Evolutionary conservation across 1,140 invertebrate species (phyloP), one percentile per base, ranked within the genome.

Genomic region (Calycopis cecrops): DNA sequence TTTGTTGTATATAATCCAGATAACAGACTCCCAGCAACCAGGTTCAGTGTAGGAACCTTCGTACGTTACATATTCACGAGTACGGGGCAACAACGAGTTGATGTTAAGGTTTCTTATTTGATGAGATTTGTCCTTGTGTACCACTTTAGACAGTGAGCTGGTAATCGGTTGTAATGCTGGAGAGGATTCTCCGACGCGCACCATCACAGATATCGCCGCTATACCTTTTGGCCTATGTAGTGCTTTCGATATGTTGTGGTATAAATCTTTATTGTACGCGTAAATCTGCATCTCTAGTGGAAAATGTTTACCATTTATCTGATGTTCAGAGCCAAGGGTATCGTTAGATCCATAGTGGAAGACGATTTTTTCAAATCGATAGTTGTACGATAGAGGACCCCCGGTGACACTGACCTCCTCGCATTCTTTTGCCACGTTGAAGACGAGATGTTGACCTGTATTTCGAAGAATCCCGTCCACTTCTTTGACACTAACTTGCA

Each of bases 291-390:
- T 44, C 17, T 44, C 40, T 16, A 12, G 12, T 9, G 40, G 10
- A 16, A 16, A 44, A 16, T 44, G 9, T 16, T 44, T 44, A 16
- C 40, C 40, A 44, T 44, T 44, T 44, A 44, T 44, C 40, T 44
- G 40, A 44, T 44, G 40, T 9, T 44, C 40, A 9, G 40, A 44
- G 1, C 40, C 40, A 6, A 44, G 16, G 40, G 40, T 9, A 44
- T 44, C 40, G 7, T 1, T 16, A 9, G 17, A 44, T 16, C 40
- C 40, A 16, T 44, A 44, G 17, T 16, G 40, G 40, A 44, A 9
- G 40, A 9, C 16, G 16, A 44, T 16, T 44, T 14, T 9, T 1
- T 44, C 40, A 16, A 44, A 44, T 16, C 16, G 40, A 16, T 44
- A 44, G 14, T 44, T 16, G 14, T 44, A 44, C 17, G 40, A 44